Conservation (phyloP, 2,888 invertebrate species). For the Smittia aterrima region DNA sequence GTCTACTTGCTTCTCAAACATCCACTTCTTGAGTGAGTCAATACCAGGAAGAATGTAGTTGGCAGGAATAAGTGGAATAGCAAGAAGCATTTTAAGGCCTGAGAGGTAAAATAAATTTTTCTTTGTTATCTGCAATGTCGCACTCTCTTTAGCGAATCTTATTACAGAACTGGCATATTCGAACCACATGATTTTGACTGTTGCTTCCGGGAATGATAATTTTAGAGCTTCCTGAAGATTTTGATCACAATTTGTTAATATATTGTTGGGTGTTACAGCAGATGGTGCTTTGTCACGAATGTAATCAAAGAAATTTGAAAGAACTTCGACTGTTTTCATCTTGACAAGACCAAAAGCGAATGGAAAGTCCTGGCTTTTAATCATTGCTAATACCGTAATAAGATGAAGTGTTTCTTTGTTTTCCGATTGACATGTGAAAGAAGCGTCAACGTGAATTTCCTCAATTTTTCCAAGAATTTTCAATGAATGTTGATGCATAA, state of each 20-base stretch:
- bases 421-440: not conserved
- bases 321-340: conserved; percentile 44
- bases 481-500: conserved; percentile 46
- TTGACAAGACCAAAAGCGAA: conserved; percentile 45
- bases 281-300: conserved; percentile 45
- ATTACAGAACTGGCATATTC: conserved; percentile 45
- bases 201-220: conserved; percentile 45
- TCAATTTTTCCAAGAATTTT: conserved; percentile 45
- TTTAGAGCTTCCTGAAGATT: conserved; percentile 45
- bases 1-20: conserved; percentile 45
- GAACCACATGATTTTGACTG: conserved; percentile 47
- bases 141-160: not conserved
- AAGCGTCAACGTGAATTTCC: conserved; percentile 45
- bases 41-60: conserved; percentile 47
- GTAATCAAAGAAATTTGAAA: conserved; percentile 45
- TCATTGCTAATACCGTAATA: not conserved
- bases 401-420: not conserved
- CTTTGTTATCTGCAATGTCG: not conserved
- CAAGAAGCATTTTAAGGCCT: conserved; percentile 45
- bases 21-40: conserved; percentile 47
- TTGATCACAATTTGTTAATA: conserved; percentile 45
- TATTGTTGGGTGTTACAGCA: conserved; percentile 44
- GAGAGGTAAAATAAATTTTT: conserved; percentile 17
- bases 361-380: conserved; percentile 42
- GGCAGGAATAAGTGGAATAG: conserved; percentile 46